Evolutionary conservation across 1,140 invertebrate species (phyloP), one percentile per base, ranked within the genome.

Genomic region (Semibalanus balanoides): DNA sequence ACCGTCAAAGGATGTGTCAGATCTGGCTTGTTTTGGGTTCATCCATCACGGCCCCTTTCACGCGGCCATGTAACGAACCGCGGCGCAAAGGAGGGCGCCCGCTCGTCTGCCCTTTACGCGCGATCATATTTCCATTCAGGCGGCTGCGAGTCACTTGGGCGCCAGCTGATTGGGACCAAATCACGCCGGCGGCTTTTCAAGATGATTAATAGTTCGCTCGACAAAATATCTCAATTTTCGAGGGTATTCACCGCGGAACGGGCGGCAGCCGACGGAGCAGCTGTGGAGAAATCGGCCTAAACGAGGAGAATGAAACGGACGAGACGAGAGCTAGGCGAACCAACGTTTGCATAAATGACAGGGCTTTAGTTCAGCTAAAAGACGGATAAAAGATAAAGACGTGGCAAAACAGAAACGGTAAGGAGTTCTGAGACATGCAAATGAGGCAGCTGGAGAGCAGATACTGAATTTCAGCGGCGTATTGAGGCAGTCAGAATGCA

Each of bases 181-280:
- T 64, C 51, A 64, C 51, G 51, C 22, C 51, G 51, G 51, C 51
- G 11, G 51, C 51, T 64, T 64, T 64, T 64, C 14, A 64, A 64
- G 11, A 64, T 64, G 51, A 64, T 64, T 64, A 64, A 64, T 64
- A 25, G 51, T 25, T 64, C 11, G 73, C 31, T 25, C 14, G 31
- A 74, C 43, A 30, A 30, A 75, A 75, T 71, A 70, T 64, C 30
- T 30, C 30, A 35, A 35, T 31, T 43, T 64, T 35, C 11, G 30
- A 31, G 43, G 14, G 30, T 70, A 64, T 75, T 75, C 74, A 31
- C n/a, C 73, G 30, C 35, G 25, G 30, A 31, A 22, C 75, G 27
- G 40, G 71, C 73, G 78, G n/a, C 75, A 77, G 73, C n/a, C 29
- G 31, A 30, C 22, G 51, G 51, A 25, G 51, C 51, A 64, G 51